Percentiles rank a stretch among this genome's conserved stretches.
Evolutionary conservation across 2,113 vertebrate genomes (phyloP).

Genomic region (Crotalus horridus): DNA sequence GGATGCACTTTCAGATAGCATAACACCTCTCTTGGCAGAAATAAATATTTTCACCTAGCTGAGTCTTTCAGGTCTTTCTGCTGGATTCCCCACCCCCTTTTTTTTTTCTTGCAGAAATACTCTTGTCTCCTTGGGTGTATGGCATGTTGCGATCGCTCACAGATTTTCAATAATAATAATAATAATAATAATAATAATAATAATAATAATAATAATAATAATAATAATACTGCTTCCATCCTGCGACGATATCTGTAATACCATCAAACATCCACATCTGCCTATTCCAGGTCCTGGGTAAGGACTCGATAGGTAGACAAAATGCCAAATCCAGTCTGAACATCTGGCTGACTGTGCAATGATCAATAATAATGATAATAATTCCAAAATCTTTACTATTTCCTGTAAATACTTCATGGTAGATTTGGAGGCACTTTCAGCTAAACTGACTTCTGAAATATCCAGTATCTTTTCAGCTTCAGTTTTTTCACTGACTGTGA

Average conservation of each 20-base stretch:
- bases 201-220: no score
- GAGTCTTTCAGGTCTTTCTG: neutral
- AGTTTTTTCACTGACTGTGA: neutral
- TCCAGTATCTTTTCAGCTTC: neutral
- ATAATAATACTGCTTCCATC: no score
- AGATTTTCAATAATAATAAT: neutral
- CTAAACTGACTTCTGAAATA: neutral
- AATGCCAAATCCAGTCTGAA: no score
- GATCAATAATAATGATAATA: neutral
- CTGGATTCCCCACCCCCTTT: neutral
- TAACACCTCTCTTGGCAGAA: neutral
- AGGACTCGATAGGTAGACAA: no score
- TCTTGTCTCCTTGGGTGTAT: neutral
- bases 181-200: no score
- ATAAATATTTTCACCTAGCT: neutral
- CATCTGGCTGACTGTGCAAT: no score
- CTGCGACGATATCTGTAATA: no score
- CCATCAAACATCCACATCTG: no score
- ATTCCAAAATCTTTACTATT: neutral
- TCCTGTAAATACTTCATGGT: neutral
- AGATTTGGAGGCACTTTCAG: neutral
- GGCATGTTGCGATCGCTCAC: neutral
- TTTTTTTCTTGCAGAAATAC: neutral
- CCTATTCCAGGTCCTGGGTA: no score
- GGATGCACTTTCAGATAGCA: neutral